Base-by-base conservation (phyloP, 2,888 invertebrate species). In the Fragum whitleyi region DNA sequence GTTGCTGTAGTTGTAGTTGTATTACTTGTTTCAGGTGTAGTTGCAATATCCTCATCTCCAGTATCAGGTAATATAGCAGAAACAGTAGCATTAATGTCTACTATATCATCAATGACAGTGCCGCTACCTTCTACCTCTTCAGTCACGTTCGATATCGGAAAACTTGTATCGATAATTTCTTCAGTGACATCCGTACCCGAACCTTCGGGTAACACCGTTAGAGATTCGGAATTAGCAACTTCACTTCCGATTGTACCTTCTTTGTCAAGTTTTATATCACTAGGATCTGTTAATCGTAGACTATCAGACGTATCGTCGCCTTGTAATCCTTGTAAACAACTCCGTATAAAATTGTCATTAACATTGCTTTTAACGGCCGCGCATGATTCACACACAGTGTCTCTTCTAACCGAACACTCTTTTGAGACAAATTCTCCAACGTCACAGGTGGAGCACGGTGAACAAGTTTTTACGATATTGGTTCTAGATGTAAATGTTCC, bases 381-480 rank as follows among this genome's bases (percentile, higher is more conserved):
- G 78, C 90, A 90, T 19, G 86, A 79, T 21, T 74, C 74, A 79
- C 90, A 90, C 0, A 81, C 61, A 5, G 87, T 88, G 62, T 89
- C 87, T 26, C 73, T 78, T 16, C 74, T 68, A 39, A 42, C 28
- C 23, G 83, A 75, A 77, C 90, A 90, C 23, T 70, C 74, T 32
- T 75, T 74, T 14, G 78, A 51, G 16, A 78, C 78, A 72, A 85
- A 89, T 23, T 83, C 77, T 0, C 86, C 88, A 11, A 71, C 62
- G 21, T 76, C 68, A 77, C 90, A 90, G 0, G 69, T 79, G 16
- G 86, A 81, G 74, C 89, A 89, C 14, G 69, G 36, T 55, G 68
- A 71, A 72, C 86, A 86, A 14, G 53, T 68, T 69, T 71, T 72
- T 69, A 68, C 72, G 23, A 32, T 39, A 72, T 86, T 86, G 14